These are phyloP conservation scores for Drosophila jambulina DNA, from an alignment of 1,140 invertebrate genomes.

Conservation along the genomic window DNA sequence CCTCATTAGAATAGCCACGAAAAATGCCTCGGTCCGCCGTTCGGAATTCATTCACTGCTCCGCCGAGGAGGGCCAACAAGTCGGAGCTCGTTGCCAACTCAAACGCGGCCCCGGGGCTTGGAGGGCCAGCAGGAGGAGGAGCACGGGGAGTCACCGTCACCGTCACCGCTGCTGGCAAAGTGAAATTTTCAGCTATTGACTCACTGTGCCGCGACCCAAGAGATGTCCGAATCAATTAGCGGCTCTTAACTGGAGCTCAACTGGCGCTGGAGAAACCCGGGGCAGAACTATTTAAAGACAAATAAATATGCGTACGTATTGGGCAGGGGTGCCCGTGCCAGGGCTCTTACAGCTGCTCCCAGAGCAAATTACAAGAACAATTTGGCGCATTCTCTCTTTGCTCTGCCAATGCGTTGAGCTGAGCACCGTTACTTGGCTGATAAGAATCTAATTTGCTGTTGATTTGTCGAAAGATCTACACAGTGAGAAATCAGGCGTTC, in stretches of 20 bases:
- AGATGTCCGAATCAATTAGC: slow-evolving; percentile 59
- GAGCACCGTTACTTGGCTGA: background rate
- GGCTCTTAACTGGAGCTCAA: slow-evolving; percentile 53
- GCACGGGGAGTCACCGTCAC: slow-evolving; percentile 39
- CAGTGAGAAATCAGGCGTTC: background rate
- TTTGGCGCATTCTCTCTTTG: background rate
- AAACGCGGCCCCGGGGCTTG: background rate
- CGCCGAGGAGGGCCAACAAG: slow-evolving; percentile 21
- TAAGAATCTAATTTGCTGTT: background rate
- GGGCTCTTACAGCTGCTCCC: background rate
- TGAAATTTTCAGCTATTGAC: slow-evolving; percentile 59
- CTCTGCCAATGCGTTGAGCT: background rate
- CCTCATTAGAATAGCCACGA: slow-evolving; percentile 50
- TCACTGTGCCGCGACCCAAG: slow-evolving; percentile 33
- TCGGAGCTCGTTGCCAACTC: slow-evolving; percentile 22
- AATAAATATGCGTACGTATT: slow-evolving; percentile 3
- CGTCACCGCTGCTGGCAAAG: slow-evolving; percentile 31
- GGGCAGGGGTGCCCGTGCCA: background rate
- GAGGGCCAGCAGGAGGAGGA: background rate
- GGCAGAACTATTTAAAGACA: slow-evolving; percentile 20
- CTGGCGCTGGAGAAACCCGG: slow-evolving; percentile 32
- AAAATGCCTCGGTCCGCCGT: background rate
- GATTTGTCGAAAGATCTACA: background rate
- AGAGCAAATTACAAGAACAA: background rate
- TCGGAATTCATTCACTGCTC: slow-evolving; percentile 24